Evolutionary conservation across 2,888 invertebrate species (phyloP), one percentile per base, ranked within the genome.

Genomic region (Blera fallax): DNA sequence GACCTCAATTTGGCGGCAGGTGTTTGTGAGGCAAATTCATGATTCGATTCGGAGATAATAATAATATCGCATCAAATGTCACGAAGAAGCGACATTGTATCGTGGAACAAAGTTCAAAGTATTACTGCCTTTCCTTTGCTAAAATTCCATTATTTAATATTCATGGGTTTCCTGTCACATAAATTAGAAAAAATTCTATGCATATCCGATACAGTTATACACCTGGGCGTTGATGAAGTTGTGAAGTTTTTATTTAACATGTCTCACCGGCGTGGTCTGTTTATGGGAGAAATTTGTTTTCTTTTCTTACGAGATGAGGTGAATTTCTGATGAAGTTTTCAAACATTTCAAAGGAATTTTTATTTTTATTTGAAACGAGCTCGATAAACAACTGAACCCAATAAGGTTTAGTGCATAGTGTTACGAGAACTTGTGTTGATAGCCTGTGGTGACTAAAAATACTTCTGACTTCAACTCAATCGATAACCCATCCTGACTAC

Each of bases 121-220:
- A 56, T 18, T 48, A 21, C 43, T 40, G 52, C 1, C 40, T 24
- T 54, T 43, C 16, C 16, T 16, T n/a, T 60, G 37, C 10, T 50
- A 50, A 18, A 50, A 73, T 40, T 40, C 37, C 14, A 16, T 65
- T 58, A 58, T 76, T 45, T 48, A 65, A 67, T 58, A 76, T 67
- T 76, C 76, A 67, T 76, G 76, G 40, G 34, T 48, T 18, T 76
- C 76, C 76, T 76, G 76, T 48, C 56, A 56, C 45, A 48, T 54
- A 58, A 76, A 58, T 48, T 48, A 45, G 27, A 29, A 34, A 11
- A 27, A 76, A 40, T 56, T 56, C 56, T 58, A 48, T 65, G 52
- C 62, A 56, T 76, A 76, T 76, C 27, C 48, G 65, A 76, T 65
- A 76, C 40, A 40, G 37, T 11, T 50, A 16, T 34, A 62, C 27